A percentile compares a stretch with the other conserved stretches of the same genome.
These are phyloP conservation scores for Triplophysa siluroides DNA, from an alignment of 2,113 vertebrate genomes.

Conservation along the genomic window DNA sequence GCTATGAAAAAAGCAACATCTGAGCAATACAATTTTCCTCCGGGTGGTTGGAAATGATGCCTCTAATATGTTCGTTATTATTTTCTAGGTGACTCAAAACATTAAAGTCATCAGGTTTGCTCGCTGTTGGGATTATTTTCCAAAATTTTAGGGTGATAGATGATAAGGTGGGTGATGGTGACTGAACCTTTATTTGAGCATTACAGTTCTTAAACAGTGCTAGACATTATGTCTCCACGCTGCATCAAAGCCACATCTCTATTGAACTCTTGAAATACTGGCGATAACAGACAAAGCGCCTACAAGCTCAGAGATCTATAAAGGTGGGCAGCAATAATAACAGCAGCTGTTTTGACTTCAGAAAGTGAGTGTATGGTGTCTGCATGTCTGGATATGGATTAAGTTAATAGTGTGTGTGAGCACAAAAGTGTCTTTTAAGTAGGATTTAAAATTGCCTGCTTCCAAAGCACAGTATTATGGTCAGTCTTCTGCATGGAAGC, in stretches of 20 bases:
- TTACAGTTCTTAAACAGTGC: conserved; percentile 9
- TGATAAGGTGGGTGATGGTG: conserved; percentile 5
- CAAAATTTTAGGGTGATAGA: background rate
- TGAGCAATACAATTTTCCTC: too few relatives aligned
- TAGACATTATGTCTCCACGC: conserved; percentile 28
- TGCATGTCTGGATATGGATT: conserved; percentile 39
- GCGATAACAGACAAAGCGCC: background rate
- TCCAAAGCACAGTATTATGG: conserved; percentile 18
- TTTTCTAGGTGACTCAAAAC: background rate
- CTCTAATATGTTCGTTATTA: background rate
- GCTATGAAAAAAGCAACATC: too few relatives aligned
- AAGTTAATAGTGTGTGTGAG: conserved; percentile 43
- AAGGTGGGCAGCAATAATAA: conserved; percentile 15
- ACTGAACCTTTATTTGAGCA: conserved; percentile 27
- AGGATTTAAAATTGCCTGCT: conserved; percentile 34
- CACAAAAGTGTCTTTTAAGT: conserved; percentile 39
- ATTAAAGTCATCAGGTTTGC: background rate
- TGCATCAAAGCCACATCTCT: conserved; percentile 16
- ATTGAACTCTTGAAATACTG: conserved; percentile 17
- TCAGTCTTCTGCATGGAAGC: conserved; percentile 26
- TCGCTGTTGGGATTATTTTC: background rate
- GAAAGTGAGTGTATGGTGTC: conserved; percentile 7
- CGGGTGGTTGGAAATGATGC: too few relatives aligned
- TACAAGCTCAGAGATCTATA: conserved; percentile 28
- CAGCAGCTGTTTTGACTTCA: conserved; percentile 30